Evolutionary conservation across 2,797 vertebrate genomes (phyloP).

Genomic region (Astyanax mexicanus): DNA sequence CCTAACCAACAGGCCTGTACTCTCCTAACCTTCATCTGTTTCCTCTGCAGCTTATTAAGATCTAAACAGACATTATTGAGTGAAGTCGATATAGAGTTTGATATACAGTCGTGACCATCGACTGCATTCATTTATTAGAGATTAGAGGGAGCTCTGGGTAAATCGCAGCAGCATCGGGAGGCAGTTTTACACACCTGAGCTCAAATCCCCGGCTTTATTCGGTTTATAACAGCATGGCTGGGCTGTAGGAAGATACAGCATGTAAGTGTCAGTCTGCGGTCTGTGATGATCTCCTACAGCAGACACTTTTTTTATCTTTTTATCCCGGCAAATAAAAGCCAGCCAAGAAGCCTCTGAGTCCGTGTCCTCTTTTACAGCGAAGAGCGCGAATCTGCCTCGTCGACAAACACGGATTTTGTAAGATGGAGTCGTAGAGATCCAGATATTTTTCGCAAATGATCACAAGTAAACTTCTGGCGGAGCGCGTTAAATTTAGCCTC

Average conservation of each 20-base stretch:
- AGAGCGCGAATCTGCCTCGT: neutral
- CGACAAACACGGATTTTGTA: neutral
- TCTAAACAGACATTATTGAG: slow-evolving; percentile 32
- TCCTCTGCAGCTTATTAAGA: slow-evolving; percentile 1
- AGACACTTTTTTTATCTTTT: neutral
- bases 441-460: slow-evolving; percentile 40
- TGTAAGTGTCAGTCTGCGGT: slow-evolving; percentile 8
- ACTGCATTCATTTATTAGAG: slow-evolving; percentile 48
- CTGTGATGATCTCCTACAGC: slow-evolving; percentile 19
- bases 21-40: neutral
- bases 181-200: slow-evolving; percentile 31
- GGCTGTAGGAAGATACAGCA: neutral
- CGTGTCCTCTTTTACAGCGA: slow-evolving; percentile 8
- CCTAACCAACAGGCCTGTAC: neutral
- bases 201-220: slow-evolving; percentile 39
- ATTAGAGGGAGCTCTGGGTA: slow-evolving; percentile 37
- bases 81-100: slow-evolving; percentile 51
- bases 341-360: neutral
- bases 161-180: slow-evolving; percentile 19
- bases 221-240: slow-evolving; percentile 24
- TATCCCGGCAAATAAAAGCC: slow-evolving; percentile 5
- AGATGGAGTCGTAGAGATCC: neutral
- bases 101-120: slow-evolving; percentile 38
- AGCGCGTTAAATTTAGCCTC: slow-evolving; percentile 45
- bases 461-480: slow-evolving; percentile 24